These are phyloP conservation scores for Ascidia mentula DNA, from an alignment of 23 tunicate genomes.

Conservation along the genomic window DNA sequence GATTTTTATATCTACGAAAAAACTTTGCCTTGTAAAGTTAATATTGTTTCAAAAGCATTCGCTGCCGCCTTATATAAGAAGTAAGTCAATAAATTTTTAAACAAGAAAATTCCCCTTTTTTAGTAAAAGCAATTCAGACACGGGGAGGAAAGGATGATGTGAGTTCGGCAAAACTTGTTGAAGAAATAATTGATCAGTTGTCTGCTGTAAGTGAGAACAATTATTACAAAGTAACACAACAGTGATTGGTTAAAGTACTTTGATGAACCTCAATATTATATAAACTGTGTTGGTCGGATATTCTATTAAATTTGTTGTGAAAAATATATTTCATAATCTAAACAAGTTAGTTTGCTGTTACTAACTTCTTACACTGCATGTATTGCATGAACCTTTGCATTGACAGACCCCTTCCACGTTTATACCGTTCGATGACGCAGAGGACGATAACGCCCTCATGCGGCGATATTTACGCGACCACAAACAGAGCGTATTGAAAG, in stretches of 20 bases:
- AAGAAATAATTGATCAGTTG: constrained; percentile 37
- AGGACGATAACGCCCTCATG: constrained; percentile 30
- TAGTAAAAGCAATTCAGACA: constrained; percentile 21
- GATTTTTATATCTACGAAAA: too few relatives aligned
- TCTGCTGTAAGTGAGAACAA: neutral
- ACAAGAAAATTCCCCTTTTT: neutral
- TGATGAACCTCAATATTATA: too few relatives aligned
- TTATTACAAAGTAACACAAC: too few relatives aligned
- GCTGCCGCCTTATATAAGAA: too few relatives aligned
- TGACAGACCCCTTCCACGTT: neutral
- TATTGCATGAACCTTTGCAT: neutral
- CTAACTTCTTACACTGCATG: neutral
- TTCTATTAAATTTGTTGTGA: too few relatives aligned
- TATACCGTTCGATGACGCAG: neutral
- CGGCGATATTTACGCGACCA: constrained; percentile 38
- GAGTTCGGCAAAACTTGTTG: constrained; percentile 21
- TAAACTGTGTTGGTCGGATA: too few relatives aligned
- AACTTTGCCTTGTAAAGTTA: too few relatives aligned
- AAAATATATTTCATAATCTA: too few relatives aligned
- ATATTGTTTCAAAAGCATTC: too few relatives aligned
- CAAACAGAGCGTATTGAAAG: constrained; percentile 7
- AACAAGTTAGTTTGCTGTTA: too few relatives aligned
- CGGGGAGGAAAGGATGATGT: constrained; percentile 7
- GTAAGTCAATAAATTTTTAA: too few relatives aligned
- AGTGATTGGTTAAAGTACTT: too few relatives aligned